These are phyloP conservation scores for Acholoe squamosa DNA, from an alignment of 2,888 invertebrate species.

Conservation along the genomic window DNA sequence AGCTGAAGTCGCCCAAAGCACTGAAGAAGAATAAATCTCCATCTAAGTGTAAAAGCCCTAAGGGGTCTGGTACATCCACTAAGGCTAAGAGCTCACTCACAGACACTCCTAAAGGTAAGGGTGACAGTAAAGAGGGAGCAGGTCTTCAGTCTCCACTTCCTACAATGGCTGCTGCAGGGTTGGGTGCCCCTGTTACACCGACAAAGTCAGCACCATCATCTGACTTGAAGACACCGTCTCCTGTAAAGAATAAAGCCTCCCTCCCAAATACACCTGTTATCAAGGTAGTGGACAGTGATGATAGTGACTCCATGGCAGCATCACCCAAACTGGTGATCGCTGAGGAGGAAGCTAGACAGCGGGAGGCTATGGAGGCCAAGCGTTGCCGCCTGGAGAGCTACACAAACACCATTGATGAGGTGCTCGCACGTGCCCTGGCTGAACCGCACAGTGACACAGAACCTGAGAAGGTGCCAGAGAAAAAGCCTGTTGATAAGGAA, in stretches of 20 bases:
- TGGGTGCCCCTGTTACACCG: background rate
- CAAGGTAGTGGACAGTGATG: background rate
- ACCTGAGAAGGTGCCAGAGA: background rate
- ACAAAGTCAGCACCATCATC: background rate
- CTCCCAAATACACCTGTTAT: background rate
- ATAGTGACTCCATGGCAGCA: slow-evolving; percentile 7
- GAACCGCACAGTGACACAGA: background rate
- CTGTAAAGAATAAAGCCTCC: background rate
- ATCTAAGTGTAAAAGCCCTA: slow-evolving; percentile 34
- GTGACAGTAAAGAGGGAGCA: background rate
- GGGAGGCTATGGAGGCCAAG: slow-evolving; percentile 57
- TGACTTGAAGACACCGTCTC: background rate
- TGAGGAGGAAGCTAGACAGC: slow-evolving; percentile 54
- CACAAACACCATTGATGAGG: slow-evolving; percentile 61
- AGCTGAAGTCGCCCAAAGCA: slow-evolving; percentile 19
- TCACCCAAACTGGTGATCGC: slow-evolving; percentile 60
- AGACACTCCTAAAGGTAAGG: background rate
- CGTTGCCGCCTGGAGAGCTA: slow-evolving; percentile 62
- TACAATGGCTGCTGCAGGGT: background rate
- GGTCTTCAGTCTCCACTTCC: background rate
- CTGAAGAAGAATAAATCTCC: slow-evolving; percentile 31
- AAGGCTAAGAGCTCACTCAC: background rate
- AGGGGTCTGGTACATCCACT: slow-evolving; percentile 1
- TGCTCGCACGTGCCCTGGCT: slow-evolving; percentile 1
- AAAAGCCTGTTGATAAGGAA: background rate